phyloP scores from a whole-genome alignment of 1,140 invertebrate species.

The Nilaparvata lugens region DNA sequence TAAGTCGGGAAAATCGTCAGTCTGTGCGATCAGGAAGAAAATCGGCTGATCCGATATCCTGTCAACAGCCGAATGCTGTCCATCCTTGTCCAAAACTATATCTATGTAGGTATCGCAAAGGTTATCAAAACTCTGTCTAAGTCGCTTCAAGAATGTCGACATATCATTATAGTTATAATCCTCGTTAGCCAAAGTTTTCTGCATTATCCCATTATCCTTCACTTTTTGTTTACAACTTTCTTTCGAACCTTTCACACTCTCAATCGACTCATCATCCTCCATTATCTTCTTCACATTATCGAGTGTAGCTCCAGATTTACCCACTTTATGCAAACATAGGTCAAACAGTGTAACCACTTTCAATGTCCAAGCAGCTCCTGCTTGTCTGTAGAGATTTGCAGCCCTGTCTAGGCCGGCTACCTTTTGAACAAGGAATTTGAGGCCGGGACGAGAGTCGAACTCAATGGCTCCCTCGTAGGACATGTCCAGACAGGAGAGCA shows the following conservation, averaged over 20 bases:
- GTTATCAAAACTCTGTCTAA: conserved; percentile 44
- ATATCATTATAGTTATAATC: conserved; percentile 17
- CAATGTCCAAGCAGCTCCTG: conserved; percentile 83
- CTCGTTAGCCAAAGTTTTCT: conserved; percentile 28
- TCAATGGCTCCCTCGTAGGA: conserved; percentile 71
- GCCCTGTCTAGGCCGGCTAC: conserved; percentile 78
- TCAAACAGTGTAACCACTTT: conserved; percentile 81
- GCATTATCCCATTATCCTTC: conserved; percentile 39
- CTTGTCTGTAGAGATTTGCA: conserved; percentile 86
- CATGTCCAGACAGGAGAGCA: conserved; percentile 69
- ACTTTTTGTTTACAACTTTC: conserved; percentile 7
- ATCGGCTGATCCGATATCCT: conserved; percentile 48
- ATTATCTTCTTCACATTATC: conserved; percentile 56
- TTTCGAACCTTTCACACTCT: conserved; percentile 35
- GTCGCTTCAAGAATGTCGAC: conserved; percentile 31
- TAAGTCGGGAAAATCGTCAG: conserved; percentile 49
- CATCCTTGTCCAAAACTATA: conserved; percentile 46
- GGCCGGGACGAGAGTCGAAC: conserved; percentile 78
- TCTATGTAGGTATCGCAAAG: conserved; percentile 53
- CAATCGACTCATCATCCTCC: conserved; percentile 34
- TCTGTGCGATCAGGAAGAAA: conserved; percentile 51
- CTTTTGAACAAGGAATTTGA: conserved; percentile 90
- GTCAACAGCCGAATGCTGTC: conserved; percentile 44
- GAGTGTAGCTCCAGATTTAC: conserved; percentile 47
- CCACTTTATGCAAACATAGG: conserved; percentile 56